These are phyloP conservation scores for Ectemnius lituratus DNA, from an alignment of 2,888 invertebrate species.

Conservation along the genomic window DNA sequence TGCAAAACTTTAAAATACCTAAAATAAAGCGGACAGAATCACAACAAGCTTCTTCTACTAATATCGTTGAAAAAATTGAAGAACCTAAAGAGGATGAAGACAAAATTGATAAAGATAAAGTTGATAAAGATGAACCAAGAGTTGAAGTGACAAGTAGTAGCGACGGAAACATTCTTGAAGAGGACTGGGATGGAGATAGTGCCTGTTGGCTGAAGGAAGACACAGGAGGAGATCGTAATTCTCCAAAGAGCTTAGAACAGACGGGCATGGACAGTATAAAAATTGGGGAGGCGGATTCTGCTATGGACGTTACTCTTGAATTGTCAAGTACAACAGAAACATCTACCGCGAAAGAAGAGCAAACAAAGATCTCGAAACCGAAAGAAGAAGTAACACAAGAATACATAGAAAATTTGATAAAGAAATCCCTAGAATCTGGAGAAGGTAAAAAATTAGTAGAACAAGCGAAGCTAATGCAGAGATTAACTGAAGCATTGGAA, in stretches of 20 bases:
- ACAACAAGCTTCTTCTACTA: slow-evolving; percentile 40
- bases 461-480: slow-evolving; percentile 79
- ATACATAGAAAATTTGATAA: slow-evolving; percentile 68
- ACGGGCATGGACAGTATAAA: slow-evolving; percentile 13
- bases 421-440: slow-evolving; percentile 66
- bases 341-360: slow-evolving; percentile 20
- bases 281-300: slow-evolving; percentile 29
- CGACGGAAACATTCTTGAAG: slow-evolving; percentile 39
- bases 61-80: slow-evolving; percentile 1
- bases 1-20: slow-evolving; percentile 80
- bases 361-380: slow-evolving; percentile 40
- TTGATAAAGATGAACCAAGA: slow-evolving; percentile 51
- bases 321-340: slow-evolving; percentile 6
- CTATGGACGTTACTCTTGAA: slow-evolving; percentile 13
- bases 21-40: slow-evolving; percentile 77
- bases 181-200: slow-evolving; percentile 29
- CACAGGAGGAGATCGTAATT: not conserved
- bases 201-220: slow-evolving; percentile 14
- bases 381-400: slow-evolving; percentile 68
- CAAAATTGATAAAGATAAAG: slow-evolving; percentile 19
- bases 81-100: not conserved
- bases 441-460: slow-evolving; percentile 70
- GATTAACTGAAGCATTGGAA: slow-evolving; percentile 71
- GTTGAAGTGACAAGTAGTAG: slow-evolving; percentile 65
- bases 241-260: not conserved